These are phyloP conservation scores for Drosophila arizonae DNA, from an alignment of 1,140 invertebrate species.

Conservation along the genomic window DNA sequence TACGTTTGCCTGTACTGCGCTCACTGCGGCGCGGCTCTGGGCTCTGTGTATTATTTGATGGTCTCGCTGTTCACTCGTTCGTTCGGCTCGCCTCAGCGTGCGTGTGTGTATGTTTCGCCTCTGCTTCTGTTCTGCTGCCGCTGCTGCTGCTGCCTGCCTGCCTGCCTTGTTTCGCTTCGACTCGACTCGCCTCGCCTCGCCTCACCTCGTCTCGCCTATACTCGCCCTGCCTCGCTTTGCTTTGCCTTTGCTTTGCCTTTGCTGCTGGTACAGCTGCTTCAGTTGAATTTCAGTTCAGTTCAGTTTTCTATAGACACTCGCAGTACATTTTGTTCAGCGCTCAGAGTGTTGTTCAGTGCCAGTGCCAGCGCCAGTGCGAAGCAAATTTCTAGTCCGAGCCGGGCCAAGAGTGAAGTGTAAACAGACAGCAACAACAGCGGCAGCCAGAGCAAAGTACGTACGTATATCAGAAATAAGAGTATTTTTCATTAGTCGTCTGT, in stretches of 20 bases:
- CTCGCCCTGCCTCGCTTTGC: constrained; percentile 25
- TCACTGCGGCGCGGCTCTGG: constrained; percentile 30
- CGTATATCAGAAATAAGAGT: constrained; percentile 60
- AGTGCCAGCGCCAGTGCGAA: constrained; percentile 46
- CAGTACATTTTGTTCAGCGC: constrained; percentile 65
- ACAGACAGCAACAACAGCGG: constrained; percentile 25
- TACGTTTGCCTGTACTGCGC: constrained; percentile 54
- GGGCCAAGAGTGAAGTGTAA: constrained; percentile 55
- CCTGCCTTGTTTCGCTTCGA: constrained; percentile 10
- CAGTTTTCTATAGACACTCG: constrained; percentile 76
- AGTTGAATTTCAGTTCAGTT: constrained; percentile 81
- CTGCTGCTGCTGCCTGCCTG: constrained; percentile 3
- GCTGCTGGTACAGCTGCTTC: constrained; percentile 75
- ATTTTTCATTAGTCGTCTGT: constrained; percentile 69
- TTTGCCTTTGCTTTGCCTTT: constrained; percentile 43
- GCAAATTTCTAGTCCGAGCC: constrained; percentile 56
- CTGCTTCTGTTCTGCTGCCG: constrained; percentile 48
- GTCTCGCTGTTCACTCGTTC: constrained; percentile 76
- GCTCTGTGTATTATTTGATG: constrained; percentile 70
- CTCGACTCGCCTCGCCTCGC: constrained; percentile 22
- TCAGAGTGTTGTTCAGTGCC: constrained; percentile 45
- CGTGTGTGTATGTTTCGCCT: constrained; percentile 37
- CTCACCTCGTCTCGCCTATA: constrained; percentile 13
- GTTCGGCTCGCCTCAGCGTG: constrained; percentile 36
- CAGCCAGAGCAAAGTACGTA: constrained; percentile 70